These are phyloP conservation scores for Ylistrum balloti DNA, from an alignment of 1,140 invertebrate genomes.

Conservation along the genomic window DNA sequence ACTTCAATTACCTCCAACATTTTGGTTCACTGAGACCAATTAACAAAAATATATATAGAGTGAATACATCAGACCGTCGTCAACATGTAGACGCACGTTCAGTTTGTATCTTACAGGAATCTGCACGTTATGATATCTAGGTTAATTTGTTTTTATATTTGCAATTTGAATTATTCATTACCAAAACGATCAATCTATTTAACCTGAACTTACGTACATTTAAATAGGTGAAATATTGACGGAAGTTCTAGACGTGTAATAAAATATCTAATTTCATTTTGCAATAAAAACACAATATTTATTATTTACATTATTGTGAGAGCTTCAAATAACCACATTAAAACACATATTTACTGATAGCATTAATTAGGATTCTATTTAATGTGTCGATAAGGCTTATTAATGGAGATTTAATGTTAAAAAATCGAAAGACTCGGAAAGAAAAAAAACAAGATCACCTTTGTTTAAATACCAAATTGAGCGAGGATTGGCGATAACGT, in stretches of 20 bases:
- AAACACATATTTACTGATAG: too few relatives aligned
- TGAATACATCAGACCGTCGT: not conserved
- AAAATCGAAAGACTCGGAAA: not conserved
- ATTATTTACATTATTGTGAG: too few relatives aligned
- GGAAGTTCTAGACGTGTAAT: not conserved
- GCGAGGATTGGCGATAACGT: not conserved
- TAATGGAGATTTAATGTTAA: too few relatives aligned
- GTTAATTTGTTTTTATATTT: not conserved
- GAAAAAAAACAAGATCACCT: not conserved
- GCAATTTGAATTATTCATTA: slow-evolving; percentile 21
- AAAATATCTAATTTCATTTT: too few relatives aligned
- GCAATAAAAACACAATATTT: too few relatives aligned
- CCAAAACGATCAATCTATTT: not conserved
- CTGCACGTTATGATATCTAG: not conserved
- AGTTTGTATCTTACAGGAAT: not conserved
- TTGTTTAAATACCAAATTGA: not conserved
- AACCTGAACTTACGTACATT: not conserved
- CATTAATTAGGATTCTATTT: too few relatives aligned
- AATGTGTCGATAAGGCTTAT: too few relatives aligned
- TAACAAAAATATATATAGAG: too few relatives aligned
- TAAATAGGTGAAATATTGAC: not conserved
- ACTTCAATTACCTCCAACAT: too few relatives aligned
- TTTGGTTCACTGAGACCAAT: too few relatives aligned
- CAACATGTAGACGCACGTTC: not conserved
- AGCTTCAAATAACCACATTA: too few relatives aligned